Evolutionary conservation across 2,797 vertebrate species (phyloP), one percentile per base, ranked within the genome.

Genomic region (Epinephelus awoara): DNA sequence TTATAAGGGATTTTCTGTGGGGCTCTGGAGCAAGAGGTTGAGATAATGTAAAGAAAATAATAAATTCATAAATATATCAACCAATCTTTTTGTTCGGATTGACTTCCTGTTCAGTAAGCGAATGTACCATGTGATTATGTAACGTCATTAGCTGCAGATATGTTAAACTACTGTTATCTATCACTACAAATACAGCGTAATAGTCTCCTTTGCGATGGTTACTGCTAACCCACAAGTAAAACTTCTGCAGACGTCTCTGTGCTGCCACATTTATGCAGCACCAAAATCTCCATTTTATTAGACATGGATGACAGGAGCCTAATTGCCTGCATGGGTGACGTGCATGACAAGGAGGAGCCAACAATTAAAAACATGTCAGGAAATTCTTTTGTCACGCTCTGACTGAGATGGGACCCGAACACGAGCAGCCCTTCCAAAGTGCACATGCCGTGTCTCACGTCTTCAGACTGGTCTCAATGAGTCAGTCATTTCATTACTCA

Each of bases 321-420:
- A 90, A 93, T 91, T 92, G 80, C 88, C 82, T 79, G 76, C 82
- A 61, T 2, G 77, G 77, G 50, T 79, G 86, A 88, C 76, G 71
- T 56, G 84, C 80, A 67, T 81, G 86, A 79, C 80, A 66, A 86
- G 86, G 79, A 88, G 82, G 79, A 79, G 82, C 77, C 79, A 84
- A 93, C 91, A 92, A 92, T 93, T 88, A 92, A 87, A 85, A 89
- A 77, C 77, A 87, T 83, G 88, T 84, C 85, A 83, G 83, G 75
- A 82, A 84, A 79, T 84, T 80, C 69, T 85, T 50, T 67, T 67
- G 84, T 77, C 81, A 75, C 55, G 84, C 73, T 86, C 61, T 7
- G 79, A 54, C 75, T 84, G 79, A 83, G 67, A 77, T 5, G 79
- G 67, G 79, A 59, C 62, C 69, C 67, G 27, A 86, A 77, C 72